These are phyloP conservation scores for Muschampia plurimacula DNA, from an alignment of 2,888 invertebrate species.

Conservation along the genomic window DNA sequence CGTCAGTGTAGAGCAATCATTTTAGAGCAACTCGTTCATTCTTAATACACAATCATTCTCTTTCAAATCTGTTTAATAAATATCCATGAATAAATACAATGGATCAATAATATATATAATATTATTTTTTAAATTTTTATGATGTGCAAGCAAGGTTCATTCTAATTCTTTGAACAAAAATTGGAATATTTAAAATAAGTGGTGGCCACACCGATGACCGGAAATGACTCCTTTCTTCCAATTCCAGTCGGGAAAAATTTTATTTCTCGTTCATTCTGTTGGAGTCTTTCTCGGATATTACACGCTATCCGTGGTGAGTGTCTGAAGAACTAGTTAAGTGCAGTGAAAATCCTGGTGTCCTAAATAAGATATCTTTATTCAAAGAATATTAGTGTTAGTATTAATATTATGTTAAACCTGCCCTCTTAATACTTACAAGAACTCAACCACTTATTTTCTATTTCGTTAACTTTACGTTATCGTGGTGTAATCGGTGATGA, in stretches of 20 bases:
- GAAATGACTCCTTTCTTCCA: slow-evolving; percentile 74
- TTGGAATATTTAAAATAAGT: slow-evolving; percentile 31
- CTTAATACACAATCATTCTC: too few relatives aligned
- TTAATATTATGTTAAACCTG: slow-evolving; percentile 32
- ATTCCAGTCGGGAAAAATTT: slow-evolving; percentile 77
- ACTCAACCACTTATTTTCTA: background rate
- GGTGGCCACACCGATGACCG: slow-evolving; percentile 63
- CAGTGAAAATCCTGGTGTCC: slow-evolving; percentile 69
- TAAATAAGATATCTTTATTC: slow-evolving; percentile 50
- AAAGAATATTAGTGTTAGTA: slow-evolving; percentile 52
- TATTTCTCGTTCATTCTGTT: slow-evolving; percentile 89
- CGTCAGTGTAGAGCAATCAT: too few relatives aligned
- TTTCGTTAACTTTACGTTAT: slow-evolving; percentile 23
- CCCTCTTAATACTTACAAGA: background rate
- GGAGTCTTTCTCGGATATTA: slow-evolving; percentile 88
- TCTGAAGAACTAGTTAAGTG: slow-evolving; percentile 74
- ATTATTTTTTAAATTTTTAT: too few relatives aligned
- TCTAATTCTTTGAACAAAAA: too few relatives aligned
- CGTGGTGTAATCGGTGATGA: slow-evolving; percentile 44
- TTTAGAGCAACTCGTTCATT: too few relatives aligned
- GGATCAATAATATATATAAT: too few relatives aligned
- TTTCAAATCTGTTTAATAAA: too few relatives aligned
- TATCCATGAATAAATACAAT: too few relatives aligned
- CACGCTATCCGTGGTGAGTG: slow-evolving; percentile 86
- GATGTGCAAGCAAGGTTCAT: too few relatives aligned